phyloP scores from a whole-genome alignment of 2,888 invertebrate genomes.

The Tridacna gigas region DNA sequence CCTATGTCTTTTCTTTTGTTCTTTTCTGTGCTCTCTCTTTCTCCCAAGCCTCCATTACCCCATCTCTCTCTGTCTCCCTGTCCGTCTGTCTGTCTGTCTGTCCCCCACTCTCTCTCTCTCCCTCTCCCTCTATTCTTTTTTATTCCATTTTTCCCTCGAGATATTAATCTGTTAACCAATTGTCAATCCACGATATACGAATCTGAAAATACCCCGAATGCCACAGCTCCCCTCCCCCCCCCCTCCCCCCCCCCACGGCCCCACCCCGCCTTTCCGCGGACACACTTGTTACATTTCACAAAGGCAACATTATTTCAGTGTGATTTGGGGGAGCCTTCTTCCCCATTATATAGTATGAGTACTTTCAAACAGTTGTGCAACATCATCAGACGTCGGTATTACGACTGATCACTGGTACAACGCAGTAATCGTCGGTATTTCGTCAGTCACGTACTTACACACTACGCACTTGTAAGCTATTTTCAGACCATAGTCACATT shows the following conservation, averaged over 20 bases:
- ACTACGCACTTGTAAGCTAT: too few relatives aligned
- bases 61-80: background rate
- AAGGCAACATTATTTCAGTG: too few relatives aligned
- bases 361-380: background rate
- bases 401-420: background rate
- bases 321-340: too few relatives aligned
- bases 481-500: too few relatives aligned
- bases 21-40: slow-evolving; percentile 10
- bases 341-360: too few relatives aligned
- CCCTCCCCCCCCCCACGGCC: background rate
- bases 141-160: background rate
- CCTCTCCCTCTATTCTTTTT: background rate
- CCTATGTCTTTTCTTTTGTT: background rate
- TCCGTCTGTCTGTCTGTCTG: slow-evolving; percentile 6
- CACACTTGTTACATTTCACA: too few relatives aligned
- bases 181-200: too few relatives aligned
- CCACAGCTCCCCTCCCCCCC: background rate
- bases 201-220: background rate
- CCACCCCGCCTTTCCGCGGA: background rate
- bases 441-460: background rate
- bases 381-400: background rate
- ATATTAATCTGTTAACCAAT: too few relatives aligned
- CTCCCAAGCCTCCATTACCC: too few relatives aligned
- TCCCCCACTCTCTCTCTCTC: background rate
- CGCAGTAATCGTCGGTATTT: slow-evolving; percentile 3